Conservation (phyloP, 2,888 invertebrate species). For the Busseola fusca region DNA sequence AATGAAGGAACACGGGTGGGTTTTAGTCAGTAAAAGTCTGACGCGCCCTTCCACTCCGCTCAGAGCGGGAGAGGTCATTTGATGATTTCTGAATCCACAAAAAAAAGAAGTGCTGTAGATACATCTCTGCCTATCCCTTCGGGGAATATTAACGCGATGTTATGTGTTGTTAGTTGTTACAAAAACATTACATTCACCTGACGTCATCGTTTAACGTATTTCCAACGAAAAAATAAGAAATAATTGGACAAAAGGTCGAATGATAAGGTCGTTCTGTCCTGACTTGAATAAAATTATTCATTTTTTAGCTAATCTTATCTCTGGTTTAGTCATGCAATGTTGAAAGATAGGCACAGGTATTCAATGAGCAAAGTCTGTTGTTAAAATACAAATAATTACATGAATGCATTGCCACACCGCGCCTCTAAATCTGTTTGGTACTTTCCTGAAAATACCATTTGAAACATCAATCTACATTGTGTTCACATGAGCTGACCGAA, state of each 20-base stretch:
- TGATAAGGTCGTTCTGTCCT: constrained; percentile 37
- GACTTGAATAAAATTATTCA: constrained; percentile 35
- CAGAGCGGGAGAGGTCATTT: too few relatives aligned
- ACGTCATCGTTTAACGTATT: constrained; percentile 46
- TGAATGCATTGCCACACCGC: not conserved
- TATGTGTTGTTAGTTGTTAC: too few relatives aligned
- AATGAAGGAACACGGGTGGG: too few relatives aligned
- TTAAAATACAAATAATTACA: constrained; percentile 17
- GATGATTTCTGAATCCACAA: too few relatives aligned
- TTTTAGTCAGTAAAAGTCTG: too few relatives aligned
- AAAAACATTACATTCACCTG: constrained; percentile 29
- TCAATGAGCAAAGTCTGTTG: constrained; percentile 18
- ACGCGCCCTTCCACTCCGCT: too few relatives aligned
- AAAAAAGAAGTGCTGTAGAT: not conserved
- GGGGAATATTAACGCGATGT: not conserved
- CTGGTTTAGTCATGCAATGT: constrained; percentile 18
- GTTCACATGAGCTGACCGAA: too few relatives aligned
- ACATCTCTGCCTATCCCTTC: not conserved
- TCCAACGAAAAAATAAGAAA: constrained; percentile 33
- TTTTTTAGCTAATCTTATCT: constrained; percentile 37
- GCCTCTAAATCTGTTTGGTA: not conserved
- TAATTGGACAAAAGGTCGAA: constrained; percentile 51
- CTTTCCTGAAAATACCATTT: not conserved
- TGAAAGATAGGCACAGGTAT: constrained; percentile 27
- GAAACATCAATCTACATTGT: not conserved